Base-by-base conservation (phyloP, 2,113 vertebrate species). In the Podarcis cretensis region DNA sequence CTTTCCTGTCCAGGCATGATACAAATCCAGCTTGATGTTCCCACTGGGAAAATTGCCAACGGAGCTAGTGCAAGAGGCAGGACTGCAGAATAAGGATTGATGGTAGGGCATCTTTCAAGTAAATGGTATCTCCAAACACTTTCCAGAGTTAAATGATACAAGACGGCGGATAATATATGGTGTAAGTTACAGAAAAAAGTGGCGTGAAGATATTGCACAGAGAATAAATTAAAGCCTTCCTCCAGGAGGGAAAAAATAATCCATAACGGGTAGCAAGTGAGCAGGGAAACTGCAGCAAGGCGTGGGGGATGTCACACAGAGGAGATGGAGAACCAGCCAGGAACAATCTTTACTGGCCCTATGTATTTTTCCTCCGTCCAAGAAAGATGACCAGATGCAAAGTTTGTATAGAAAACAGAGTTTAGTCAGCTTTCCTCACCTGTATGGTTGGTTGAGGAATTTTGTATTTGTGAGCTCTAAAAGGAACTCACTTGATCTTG, bases 211-310 rank as follows among this genome's bases (percentile, higher is more conserved):
- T 77, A 73, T 83, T 92, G 93, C 90, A 93, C 78, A 79, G 86
- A 68, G 92, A 91, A 94, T 96, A 95, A 95, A 95, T 95, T 95
- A 93, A 94, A 93, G 89, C 86, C 59, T 95, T 95, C 94, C 73
- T 25, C 89, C 85, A 93, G 91, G 32, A 23, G 90, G 89, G 88
- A 71, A 71, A 87, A 89, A 63, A 90, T 91, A 94, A 94, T 85
- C 37, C 65, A 54, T 86, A 86, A 65, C 25, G 21, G 18, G 14
- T 69, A 71, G n/a, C 12, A 10, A 54, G 32, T 13, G 12, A 80
- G 13, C 48, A 89, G 84, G 88, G 90, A 93, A 92, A 88, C 87
- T 93, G 90, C 91, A 89, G 84, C 79, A 87, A 94, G 92, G 59
- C 84, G 93, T 71, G 91, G 86, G 25, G 48, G 90, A 92, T 90